phyloP scores from a whole-genome alignment of 1,140 invertebrate genomes.

The Musca vetustissima region DNA sequence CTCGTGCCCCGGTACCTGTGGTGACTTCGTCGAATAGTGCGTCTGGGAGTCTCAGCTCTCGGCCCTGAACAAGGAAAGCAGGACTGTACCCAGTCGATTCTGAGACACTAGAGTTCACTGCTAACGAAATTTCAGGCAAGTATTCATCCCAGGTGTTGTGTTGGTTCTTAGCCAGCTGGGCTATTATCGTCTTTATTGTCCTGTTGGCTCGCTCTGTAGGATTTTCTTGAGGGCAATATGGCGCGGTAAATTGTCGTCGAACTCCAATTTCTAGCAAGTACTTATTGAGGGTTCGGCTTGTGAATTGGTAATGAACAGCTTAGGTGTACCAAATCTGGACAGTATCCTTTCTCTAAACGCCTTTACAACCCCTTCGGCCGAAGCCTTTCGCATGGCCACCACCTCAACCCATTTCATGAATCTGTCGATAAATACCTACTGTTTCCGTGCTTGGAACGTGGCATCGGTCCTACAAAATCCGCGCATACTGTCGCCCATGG shows the following conservation, averaged over 20 bases:
- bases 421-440: not conserved
- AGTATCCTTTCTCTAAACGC: slow-evolving; percentile 4
- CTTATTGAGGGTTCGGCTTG: not conserved
- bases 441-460: not conserved
- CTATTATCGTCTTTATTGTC: not conserved
- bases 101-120: not conserved
- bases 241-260: not conserved
- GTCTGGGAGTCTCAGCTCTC: not conserved
- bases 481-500: not conserved
- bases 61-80: not conserved
- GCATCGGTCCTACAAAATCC: slow-evolving; percentile 2
- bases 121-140: not conserved
- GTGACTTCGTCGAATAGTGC: not conserved
- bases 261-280: not conserved
- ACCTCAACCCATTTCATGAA: not conserved
- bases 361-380: not conserved
- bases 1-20: not conserved
- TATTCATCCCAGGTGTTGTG: not conserved
- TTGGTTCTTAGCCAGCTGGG: too few relatives aligned
- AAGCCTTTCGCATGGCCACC: not conserved
- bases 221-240: slow-evolving; percentile 1
- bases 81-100: not conserved
- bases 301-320: not conserved
- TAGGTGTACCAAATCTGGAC: not conserved
- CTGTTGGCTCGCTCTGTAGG: not conserved